Conservation (phyloP, 92 coral and sea anemone species). For the Ricordea florida region DNA sequence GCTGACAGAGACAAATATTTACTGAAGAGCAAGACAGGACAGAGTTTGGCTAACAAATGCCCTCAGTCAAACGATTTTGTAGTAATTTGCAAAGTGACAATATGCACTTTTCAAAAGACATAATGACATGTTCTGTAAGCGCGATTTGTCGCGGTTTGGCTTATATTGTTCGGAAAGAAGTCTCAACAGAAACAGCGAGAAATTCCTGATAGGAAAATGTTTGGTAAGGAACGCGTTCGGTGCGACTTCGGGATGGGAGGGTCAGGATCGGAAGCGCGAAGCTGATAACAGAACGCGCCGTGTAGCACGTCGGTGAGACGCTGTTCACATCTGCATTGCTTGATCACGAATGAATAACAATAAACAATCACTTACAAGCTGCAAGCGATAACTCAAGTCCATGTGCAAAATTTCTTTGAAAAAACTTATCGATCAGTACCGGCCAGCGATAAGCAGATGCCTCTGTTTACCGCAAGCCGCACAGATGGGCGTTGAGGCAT, state of each 20-base stretch:
- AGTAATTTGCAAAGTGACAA: conserved; percentile 17
- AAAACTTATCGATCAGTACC: conserved; percentile 8
- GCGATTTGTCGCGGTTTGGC: conserved; percentile 13
- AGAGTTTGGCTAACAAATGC: not conserved
- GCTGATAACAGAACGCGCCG: not conserved
- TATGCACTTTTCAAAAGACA: not conserved
- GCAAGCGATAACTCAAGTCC: conserved; percentile 8
- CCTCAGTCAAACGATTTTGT: conserved; percentile 8
- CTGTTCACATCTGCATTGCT: conserved; percentile 76
- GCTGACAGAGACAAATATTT: conserved; percentile 21
- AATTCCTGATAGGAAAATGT: no score
- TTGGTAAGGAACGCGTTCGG: no score
- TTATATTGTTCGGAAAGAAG: no score
- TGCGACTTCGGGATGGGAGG: no score
- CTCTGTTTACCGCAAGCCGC: not conserved
- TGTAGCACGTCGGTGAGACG: not conserved
- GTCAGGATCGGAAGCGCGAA: no score
- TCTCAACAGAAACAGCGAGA: no score
- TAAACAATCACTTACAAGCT: conserved; percentile 59
- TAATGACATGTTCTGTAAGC: conserved; percentile 18
- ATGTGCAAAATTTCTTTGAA: conserved; percentile 29
- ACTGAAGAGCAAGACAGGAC: conserved; percentile 12
- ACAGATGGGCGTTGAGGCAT: no score
- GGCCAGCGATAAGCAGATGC: conserved; percentile 6
- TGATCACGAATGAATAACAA: conserved; percentile 81